These are phyloP conservation scores for Invenusta paracnida DNA, from an alignment of 2,888 invertebrate genomes.

Conservation along the genomic window DNA sequence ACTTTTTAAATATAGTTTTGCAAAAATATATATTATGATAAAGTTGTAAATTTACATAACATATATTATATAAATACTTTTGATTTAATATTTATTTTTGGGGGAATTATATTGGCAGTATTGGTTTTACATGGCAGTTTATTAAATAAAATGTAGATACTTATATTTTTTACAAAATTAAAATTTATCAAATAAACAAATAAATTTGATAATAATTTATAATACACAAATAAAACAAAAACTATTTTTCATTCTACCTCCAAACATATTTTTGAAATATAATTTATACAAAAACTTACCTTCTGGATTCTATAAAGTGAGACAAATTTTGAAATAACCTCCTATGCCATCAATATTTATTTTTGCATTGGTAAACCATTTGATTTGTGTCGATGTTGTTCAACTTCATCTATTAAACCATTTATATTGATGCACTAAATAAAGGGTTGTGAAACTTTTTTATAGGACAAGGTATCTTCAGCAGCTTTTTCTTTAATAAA, in stretches of 20 bases:
- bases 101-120: too few species aligned
- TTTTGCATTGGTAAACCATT: background rate
- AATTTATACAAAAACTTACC: conserved; percentile 8
- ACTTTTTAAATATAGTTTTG: conserved; percentile 33
- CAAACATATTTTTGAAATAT: background rate
- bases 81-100: background rate
- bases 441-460: conserved; percentile 2
- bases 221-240: background rate
- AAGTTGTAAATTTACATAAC: background rate
- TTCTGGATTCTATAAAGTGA: background rate
- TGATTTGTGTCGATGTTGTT: conserved; percentile 15
- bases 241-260: background rate
- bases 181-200: too few species aligned
- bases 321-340: background rate
- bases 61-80: background rate
- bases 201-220: background rate
- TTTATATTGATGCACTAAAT: conserved; percentile 21
- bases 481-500: conserved; percentile 12
- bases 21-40: conserved; percentile 5
- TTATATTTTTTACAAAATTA: background rate
- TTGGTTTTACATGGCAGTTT: background rate
- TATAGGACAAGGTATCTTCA: background rate
- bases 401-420: conserved; percentile 9
- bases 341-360: background rate
- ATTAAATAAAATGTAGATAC: background rate